A percentile compares a stretch with the other conserved stretches of the same genome.
Evolutionary conservation across 2,797 vertebrate species (phyloP).

Genomic region (Falco concolor): DNA sequence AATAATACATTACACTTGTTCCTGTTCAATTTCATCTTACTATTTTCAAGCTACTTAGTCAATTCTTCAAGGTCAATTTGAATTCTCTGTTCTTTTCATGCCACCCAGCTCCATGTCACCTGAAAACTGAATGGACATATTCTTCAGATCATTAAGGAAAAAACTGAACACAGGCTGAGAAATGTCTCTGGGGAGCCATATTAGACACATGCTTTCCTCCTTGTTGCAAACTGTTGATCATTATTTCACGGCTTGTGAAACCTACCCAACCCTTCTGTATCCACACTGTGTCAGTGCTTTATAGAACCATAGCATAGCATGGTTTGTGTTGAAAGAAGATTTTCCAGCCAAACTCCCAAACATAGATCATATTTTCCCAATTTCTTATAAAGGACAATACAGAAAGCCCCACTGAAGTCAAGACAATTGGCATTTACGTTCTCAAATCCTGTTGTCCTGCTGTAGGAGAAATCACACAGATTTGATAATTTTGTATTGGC

Average conservation of each 20-base stretch:
- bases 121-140: background rate
- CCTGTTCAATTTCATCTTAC: background rate
- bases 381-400: background rate
- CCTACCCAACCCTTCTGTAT: background rate
- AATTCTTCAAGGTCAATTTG: background rate
- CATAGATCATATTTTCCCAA: background rate
- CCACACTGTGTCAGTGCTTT: background rate
- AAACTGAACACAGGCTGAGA: background rate
- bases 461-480: background rate
- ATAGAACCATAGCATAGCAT: background rate
- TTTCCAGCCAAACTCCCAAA: background rate
- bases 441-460: background rate
- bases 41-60: background rate
- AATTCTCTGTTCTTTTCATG: background rate
- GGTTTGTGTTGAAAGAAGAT: background rate
- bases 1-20: background rate
- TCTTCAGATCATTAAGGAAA: background rate
- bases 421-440: background rate
- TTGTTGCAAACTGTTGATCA: background rate
- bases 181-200: background rate
- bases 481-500: background rate
- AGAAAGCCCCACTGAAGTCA: background rate
- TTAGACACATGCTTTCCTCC: background rate
- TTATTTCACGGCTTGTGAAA: background rate
- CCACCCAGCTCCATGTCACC: background rate